Evolutionary conservation across 2,888 invertebrate genomes (phyloP), one percentile per base, ranked within the genome.

Genomic region (Vanessa cardui): DNA sequence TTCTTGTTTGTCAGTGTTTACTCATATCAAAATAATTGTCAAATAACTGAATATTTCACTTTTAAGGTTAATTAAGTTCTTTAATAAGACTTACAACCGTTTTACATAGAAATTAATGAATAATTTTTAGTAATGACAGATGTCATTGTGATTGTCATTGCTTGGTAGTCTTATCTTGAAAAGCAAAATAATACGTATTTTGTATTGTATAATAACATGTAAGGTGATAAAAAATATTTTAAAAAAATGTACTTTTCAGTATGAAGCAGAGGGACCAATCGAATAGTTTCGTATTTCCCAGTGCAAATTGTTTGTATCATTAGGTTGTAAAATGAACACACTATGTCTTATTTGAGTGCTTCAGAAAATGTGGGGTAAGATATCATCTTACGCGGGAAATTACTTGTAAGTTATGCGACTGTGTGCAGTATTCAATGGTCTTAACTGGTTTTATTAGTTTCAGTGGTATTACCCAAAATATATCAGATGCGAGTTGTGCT

Each of bases 361-460:
- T 85, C 93, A 78, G 93, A 92, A 90, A 93, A 92, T 90, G 91
- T 93, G 83, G 92, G 92, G 93, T 93, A 77, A 87, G 91, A 81
- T 6, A 16, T 21, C 21, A 56, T 49, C 16, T 20, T n/a, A 64
- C 56, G 7, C 46, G 5, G 20, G 52, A 39, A 9, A 49, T 18
- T 33, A 6, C 15, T 61, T 33, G 8, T 54, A 33, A 16, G 44
- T 50, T 45, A 52, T 50, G 63, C 16, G 39, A 31, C 21, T 61
- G n/a, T 61, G 16, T 49, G n/a, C 44, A n/a, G 26, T 20, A 26
- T 12, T 67, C 47, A 46, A n/a, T 52, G 54, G 8, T 5, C 20
- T 59, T 18, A 64, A 31, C 26, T 33, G 56, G 49, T 33, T 64
- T 68, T 33, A 63, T 68, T 77, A 93, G 93, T 82, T 93, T 90